Percentiles rank a stretch among this genome's conserved stretches.
Evolutionary conservation across 2,113 vertebrate species (phyloP).

Genomic region (Formicarius rufipectus): DNA sequence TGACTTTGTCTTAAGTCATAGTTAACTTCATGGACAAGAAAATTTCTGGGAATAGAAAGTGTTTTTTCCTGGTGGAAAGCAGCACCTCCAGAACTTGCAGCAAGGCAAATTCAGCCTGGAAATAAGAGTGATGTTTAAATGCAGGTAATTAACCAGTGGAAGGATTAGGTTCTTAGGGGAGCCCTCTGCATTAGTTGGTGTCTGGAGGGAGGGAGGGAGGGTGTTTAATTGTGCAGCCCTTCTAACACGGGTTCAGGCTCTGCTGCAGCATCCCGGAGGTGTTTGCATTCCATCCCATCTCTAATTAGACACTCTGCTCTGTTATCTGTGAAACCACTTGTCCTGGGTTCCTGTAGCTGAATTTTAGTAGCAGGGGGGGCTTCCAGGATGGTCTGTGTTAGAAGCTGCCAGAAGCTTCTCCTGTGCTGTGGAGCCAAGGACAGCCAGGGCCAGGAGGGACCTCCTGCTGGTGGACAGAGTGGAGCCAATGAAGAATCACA

Average conservation of each 20-base stretch:
- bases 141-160: not conserved
- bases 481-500: no score
- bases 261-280: not conserved
- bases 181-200: not conserved
- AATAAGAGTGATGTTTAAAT: not conserved
- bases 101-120: not conserved
- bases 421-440: no score
- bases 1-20: not conserved
- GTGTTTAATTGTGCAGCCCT: not conserved
- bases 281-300: not conserved
- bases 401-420: no score
- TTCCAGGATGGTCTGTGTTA: no score
- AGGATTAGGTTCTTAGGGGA: not conserved
- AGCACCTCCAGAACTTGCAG: not conserved
- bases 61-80: not conserved
- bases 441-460: no score
- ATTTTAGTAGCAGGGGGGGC: no score
- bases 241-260: not conserved
- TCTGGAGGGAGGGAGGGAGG: rapidly evolving
- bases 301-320: not conserved
- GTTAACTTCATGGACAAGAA: not conserved
- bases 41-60: not conserved
- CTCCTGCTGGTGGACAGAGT: no score
- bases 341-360: no score
- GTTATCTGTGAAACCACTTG: not conserved